Conservation (phyloP, 92 coral and sea anemone species). For the Pocillopora meandrina region DNA sequence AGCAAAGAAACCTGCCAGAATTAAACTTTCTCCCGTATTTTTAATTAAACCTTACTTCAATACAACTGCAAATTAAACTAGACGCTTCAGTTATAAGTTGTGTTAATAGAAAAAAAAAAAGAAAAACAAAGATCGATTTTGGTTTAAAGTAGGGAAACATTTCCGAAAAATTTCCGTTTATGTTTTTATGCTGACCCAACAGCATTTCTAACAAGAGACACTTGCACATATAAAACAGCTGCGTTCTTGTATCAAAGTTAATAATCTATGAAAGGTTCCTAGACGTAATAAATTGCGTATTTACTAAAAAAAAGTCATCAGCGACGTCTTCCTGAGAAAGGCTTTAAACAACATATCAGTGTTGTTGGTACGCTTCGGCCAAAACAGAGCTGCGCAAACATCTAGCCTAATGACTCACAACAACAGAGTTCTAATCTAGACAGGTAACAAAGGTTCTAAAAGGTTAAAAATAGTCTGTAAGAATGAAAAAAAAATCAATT, state of each 20-base stretch:
- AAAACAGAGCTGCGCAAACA: neutral
- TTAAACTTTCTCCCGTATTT: too few species aligned
- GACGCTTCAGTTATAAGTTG: too few species aligned
- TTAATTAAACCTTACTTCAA: too few species aligned
- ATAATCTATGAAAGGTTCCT: neutral
- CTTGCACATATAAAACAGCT: neutral
- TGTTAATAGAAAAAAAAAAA: too few species aligned
- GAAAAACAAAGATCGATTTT: too few species aligned
- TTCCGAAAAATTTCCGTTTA: neutral
- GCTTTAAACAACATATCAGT: neutral
- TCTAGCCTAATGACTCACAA: neutral
- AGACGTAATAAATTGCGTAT: neutral
- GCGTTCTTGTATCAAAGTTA: neutral
- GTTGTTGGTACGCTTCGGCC: neutral
- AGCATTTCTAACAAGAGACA: neutral
- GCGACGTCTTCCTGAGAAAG: neutral
- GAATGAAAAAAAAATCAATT: neutral
- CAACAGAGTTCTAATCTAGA: neutral
- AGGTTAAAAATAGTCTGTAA: neutral
- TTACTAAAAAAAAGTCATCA: neutral
- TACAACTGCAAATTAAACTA: too few species aligned
- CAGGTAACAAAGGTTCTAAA: neutral
- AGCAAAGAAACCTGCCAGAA: too few species aligned
- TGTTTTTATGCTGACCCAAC: too few species aligned
- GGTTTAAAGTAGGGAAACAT: too few species aligned